Conservation (phyloP, 1,140 invertebrate species). For the Drosophila grimshawi region DNA sequence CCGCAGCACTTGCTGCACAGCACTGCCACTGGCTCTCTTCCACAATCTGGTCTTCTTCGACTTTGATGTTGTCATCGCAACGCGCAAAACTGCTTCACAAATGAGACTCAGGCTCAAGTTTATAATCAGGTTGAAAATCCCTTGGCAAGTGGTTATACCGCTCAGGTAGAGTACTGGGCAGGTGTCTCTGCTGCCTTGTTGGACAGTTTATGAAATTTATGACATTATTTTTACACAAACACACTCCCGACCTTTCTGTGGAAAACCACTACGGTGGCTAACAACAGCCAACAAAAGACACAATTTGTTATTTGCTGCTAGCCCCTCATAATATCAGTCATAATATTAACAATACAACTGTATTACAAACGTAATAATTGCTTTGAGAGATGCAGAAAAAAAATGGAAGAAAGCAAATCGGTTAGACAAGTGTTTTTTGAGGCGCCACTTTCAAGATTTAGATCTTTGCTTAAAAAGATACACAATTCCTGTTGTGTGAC, state of each 20-base stretch:
- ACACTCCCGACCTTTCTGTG: conserved; percentile 28
- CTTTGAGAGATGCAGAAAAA: background rate
- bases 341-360: conserved; percentile 60
- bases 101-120: conserved; percentile 25
- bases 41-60: conserved; percentile 9
- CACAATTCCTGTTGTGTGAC: too few species aligned
- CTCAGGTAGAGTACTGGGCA: conserved; percentile 34
- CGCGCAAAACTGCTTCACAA: conserved; percentile 40
- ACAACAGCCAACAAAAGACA: conserved; percentile 2
- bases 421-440: background rate
- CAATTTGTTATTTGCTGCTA: background rate
- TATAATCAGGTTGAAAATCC: conserved; percentile 27
- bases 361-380: conserved; percentile 32
- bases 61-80: conserved; percentile 42
- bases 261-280: conserved; percentile 39
- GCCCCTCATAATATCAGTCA: conserved; percentile 53
- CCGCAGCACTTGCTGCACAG: conserved; percentile 38
- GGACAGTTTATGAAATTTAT: conserved; percentile 52
- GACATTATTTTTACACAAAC: conserved; percentile 37
- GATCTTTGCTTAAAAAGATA: background rate
- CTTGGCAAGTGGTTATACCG: background rate
- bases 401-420: background rate
- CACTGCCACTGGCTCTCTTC: conserved; percentile 13
- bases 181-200: conserved; percentile 31
- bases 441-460: conserved; percentile 15